Evolutionary conservation across 2,797 vertebrate species (phyloP).

Genomic region (Malurus leucopterus): DNA sequence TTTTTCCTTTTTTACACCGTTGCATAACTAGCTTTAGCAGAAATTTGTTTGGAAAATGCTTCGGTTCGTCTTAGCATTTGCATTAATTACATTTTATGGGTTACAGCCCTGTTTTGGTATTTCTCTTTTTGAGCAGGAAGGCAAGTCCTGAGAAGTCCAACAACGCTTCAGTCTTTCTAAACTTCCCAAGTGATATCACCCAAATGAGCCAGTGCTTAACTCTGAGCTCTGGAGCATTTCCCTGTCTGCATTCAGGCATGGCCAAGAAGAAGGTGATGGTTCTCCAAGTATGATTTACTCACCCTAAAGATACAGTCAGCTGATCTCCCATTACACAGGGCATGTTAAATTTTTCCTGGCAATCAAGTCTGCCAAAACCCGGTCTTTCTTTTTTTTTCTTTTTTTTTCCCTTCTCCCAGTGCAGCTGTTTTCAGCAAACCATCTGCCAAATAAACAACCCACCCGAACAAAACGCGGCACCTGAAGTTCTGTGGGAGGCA

Average conservation of each 20-base stretch:
- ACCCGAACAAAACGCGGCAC: background rate
- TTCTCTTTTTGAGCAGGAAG: slow-evolving; percentile 34
- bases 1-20: slow-evolving; percentile 66
- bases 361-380: background rate
- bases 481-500: slow-evolving; percentile 19
- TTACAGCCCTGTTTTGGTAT: slow-evolving; percentile 18
- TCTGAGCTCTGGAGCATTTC: background rate
- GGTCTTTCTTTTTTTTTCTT: background rate
- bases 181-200: background rate
- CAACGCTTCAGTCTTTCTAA: background rate
- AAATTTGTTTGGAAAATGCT: slow-evolving; percentile 59
- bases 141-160: background rate
- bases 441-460: background rate
- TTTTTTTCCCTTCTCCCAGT: background rate
- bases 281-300: background rate
- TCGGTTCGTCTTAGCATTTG: slow-evolving; percentile 39
- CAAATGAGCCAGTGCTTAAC: background rate
- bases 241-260: background rate
- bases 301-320: background rate
- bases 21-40: slow-evolving; percentile 75
- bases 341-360: slow-evolving; percentile 8
- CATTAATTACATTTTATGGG: slow-evolving; percentile 42
- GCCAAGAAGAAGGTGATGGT: background rate
- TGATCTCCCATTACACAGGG: background rate
- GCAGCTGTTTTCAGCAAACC: background rate